Conservation (phyloP, 1,140 invertebrate species). For the Pseudomyrmex cubaensis region DNA sequence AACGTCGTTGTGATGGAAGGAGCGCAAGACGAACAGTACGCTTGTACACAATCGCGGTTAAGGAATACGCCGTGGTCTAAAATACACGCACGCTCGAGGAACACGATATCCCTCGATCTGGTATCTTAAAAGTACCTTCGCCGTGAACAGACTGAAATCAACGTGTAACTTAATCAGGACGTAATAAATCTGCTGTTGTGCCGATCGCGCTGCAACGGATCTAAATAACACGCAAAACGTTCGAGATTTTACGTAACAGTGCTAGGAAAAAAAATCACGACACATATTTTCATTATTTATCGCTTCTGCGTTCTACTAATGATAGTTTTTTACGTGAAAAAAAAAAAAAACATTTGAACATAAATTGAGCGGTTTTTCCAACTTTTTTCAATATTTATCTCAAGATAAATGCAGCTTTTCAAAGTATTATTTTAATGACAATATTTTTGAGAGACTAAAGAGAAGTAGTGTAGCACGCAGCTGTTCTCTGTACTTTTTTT, state of each 20-base stretch:
- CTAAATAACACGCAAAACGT: slow-evolving; percentile 23
- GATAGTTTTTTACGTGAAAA: no score
- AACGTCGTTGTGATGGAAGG: slow-evolving; percentile 67
- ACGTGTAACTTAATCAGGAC: slow-evolving; percentile 51
- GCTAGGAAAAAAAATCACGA: neutral
- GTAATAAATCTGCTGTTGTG: slow-evolving; percentile 50
- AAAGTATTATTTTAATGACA: neutral
- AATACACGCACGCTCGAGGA: slow-evolving; percentile 54
- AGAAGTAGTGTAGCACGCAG: neutral
- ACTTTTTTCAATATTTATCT: no score
- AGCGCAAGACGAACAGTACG: slow-evolving; percentile 67
- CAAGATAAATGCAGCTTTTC: neutral
- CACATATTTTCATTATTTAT: neutral
- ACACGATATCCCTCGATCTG: slow-evolving; percentile 71
- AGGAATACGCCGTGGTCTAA: slow-evolving; percentile 66
- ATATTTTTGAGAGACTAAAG: neutral
- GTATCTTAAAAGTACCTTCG: slow-evolving; percentile 63
- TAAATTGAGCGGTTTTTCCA: no score
- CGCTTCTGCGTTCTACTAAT: no score
- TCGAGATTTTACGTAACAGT: neutral
- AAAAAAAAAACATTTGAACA: no score
- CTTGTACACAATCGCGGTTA: slow-evolving; percentile 70
- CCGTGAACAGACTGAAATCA: slow-evolving; percentile 47
- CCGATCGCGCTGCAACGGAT: slow-evolving; percentile 16
- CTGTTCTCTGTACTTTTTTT: neutral